Evolutionary conservation across 2,113 vertebrate species (phyloP).

Genomic region (Ictalurus punctatus): DNA sequence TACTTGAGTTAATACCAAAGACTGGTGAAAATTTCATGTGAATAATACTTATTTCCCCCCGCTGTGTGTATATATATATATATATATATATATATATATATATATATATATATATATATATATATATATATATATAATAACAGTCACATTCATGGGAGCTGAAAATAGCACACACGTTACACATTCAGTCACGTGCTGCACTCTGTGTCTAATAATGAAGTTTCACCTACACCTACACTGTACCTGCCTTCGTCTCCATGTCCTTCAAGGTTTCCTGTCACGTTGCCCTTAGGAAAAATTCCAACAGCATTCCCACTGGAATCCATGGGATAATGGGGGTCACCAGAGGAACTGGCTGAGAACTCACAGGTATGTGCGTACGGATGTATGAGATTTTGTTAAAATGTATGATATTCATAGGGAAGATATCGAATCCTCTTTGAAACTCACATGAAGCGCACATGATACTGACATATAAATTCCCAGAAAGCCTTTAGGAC

Average conservation of each 20-base stretch:
- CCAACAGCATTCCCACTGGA: not conserved
- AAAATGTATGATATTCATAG: not conserved
- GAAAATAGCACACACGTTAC: not conserved
- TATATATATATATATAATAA: not conserved
- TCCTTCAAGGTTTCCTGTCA: not conserved
- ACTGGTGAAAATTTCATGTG: no score
- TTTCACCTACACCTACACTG: not conserved
- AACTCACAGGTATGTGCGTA: not conserved
- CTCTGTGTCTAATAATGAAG: not conserved
- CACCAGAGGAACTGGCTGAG: not conserved
- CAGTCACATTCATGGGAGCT: not conserved
- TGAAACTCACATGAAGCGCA: not conserved
- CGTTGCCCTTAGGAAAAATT: not conserved
- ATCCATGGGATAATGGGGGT: not conserved
- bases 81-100: no score
- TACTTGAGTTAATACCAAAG: no score
- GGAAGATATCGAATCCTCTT: not conserved
- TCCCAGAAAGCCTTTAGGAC: not conserved
- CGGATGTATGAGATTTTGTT: not conserved
- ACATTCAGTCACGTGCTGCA: not conserved
- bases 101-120: no score
- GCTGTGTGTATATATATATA: no score
- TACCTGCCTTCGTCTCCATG: not conserved
- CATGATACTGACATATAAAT: constrained; percentile 10
- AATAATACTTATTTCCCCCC: no score